Conservation (phyloP, 1,140 invertebrate species). For the Octopus bimaculoides region DNA sequence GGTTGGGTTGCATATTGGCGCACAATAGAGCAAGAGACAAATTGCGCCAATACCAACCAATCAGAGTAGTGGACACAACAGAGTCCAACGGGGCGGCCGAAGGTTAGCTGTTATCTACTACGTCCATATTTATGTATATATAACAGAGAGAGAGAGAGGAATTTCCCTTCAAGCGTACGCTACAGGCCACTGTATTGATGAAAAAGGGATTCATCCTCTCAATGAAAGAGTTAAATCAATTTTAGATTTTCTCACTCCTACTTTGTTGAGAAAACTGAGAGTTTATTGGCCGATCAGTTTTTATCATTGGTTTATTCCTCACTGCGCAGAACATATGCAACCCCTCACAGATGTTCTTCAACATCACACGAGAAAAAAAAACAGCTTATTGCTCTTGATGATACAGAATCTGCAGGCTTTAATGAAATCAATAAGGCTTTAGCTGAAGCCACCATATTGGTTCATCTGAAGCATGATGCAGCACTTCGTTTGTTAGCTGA, state of each 20-base stretch:
- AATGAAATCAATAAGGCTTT: neutral
- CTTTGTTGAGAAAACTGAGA: neutral
- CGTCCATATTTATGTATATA: no score
- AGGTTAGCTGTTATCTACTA: no score
- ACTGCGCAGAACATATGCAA: slow-evolving; percentile 14
- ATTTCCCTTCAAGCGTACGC: no score
- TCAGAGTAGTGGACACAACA: no score
- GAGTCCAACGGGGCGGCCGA: no score
- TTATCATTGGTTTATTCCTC: slow-evolving; percentile 19
- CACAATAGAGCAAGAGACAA: no score
- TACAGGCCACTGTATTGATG: neutral
- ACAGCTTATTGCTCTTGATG: neutral
- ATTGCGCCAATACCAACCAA: no score
- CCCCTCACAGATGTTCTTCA: slow-evolving; percentile 15
- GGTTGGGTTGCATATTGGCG: no score
- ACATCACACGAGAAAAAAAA: no score
- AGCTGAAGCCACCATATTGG: neutral
- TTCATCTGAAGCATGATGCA: neutral
- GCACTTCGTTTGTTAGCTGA: neutral
- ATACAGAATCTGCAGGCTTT: neutral
- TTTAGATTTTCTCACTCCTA: neutral
- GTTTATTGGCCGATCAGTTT: slow-evolving; percentile 19
- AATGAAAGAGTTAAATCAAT: neutral
- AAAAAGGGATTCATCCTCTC: neutral
- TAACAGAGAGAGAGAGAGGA: no score